A percentile compares a stretch with the other conserved stretches of the same genome.
phyloP scores from a whole-genome alignment of 2,797 vertebrate species.

The Brachyrhaphis roseni region DNA sequence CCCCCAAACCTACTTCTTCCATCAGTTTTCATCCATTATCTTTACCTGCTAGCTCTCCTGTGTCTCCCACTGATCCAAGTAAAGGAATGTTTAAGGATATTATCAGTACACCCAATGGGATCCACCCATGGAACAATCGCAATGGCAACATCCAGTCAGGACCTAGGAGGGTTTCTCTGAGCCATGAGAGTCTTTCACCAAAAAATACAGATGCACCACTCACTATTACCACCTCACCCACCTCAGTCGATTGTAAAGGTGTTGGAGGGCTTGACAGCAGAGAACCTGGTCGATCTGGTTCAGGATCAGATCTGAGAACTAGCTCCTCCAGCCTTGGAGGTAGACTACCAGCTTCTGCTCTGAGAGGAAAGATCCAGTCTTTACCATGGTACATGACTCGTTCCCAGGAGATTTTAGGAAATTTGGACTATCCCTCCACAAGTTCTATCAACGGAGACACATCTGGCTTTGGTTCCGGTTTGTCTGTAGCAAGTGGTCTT shows the following conservation, averaged over 20 bases:
- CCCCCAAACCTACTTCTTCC: slow-evolving; percentile 71
- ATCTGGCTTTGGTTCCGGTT: slow-evolving; percentile 78
- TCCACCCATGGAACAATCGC: slow-evolving; percentile 77
- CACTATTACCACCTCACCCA: slow-evolving; percentile 74
- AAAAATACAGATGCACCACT: slow-evolving; percentile 76
- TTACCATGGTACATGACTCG: slow-evolving; percentile 87
- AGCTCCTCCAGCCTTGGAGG: slow-evolving; percentile 75
- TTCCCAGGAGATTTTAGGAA: slow-evolving; percentile 84
- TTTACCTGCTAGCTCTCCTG: slow-evolving; percentile 72
- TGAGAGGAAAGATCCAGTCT: slow-evolving; percentile 83
- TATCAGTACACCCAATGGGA: slow-evolving; percentile 69
- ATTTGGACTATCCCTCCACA: slow-evolving; percentile 78
- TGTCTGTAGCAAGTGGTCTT: slow-evolving; percentile 78
- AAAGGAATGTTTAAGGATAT: slow-evolving; percentile 71
- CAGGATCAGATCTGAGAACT: slow-evolving; percentile 68
- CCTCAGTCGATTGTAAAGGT: slow-evolving; percentile 65
- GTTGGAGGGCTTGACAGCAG: slow-evolving; percentile 64
- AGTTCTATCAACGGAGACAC: slow-evolving; percentile 79
- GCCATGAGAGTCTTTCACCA: slow-evolving; percentile 83
- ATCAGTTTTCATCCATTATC: slow-evolving; percentile 67
- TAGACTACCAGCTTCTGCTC: slow-evolving; percentile 80
- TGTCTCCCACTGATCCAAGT: slow-evolving; percentile 71
- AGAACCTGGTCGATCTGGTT: slow-evolving; percentile 74
- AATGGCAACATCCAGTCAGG: slow-evolving; percentile 77
- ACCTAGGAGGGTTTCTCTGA: slow-evolving; percentile 80